Percentiles rank a stretch among this genome's conserved stretches.
phyloP scores from a whole-genome alignment of 2,888 invertebrate species.

The Brenthis hecate region DNA sequence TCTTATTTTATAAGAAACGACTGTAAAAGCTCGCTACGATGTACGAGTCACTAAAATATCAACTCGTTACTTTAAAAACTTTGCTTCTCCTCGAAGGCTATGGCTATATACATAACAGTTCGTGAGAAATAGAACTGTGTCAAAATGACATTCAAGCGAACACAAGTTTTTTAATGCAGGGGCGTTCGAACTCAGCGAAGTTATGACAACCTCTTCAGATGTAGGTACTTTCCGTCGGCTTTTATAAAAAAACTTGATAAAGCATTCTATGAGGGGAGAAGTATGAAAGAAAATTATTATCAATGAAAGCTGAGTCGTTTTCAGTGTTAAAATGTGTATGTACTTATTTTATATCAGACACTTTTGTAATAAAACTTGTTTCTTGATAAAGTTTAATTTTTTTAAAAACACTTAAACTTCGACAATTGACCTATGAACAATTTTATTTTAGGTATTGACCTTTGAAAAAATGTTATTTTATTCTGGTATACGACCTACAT shows the following conservation, averaged over 20 bases:
- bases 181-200: slow-evolving; percentile 38
- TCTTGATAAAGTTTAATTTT: too few relatives aligned
- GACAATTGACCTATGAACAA: too few relatives aligned
- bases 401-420: too few relatives aligned
- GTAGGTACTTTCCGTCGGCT: slow-evolving; percentile 1
- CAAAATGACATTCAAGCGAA: slow-evolving; percentile 36
- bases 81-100: slow-evolving; percentile 8
- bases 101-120: slow-evolving; percentile 20
- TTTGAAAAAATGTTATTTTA: too few relatives aligned
- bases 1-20: slow-evolving; percentile 5
- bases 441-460: too few relatives aligned
- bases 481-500: too few relatives aligned
- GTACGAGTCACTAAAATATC: slow-evolving; percentile 23
- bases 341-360: too few relatives aligned
- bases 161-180: slow-evolving; percentile 39
- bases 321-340: too few relatives aligned
- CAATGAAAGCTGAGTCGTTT: background rate
- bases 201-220: slow-evolving; percentile 18
- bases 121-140: slow-evolving; percentile 32
- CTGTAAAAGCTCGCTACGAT: slow-evolving; percentile 15
- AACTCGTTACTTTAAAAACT: slow-evolving; percentile 29
- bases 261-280: slow-evolving; percentile 8
- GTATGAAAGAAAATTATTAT: background rate
- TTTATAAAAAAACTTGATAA: slow-evolving; percentile 6
- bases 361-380: too few relatives aligned